Evolutionary conservation across 2,113 vertebrate species (phyloP), one percentile per base, ranked within the genome.

Genomic region (Scophthalmus maximus): DNA sequence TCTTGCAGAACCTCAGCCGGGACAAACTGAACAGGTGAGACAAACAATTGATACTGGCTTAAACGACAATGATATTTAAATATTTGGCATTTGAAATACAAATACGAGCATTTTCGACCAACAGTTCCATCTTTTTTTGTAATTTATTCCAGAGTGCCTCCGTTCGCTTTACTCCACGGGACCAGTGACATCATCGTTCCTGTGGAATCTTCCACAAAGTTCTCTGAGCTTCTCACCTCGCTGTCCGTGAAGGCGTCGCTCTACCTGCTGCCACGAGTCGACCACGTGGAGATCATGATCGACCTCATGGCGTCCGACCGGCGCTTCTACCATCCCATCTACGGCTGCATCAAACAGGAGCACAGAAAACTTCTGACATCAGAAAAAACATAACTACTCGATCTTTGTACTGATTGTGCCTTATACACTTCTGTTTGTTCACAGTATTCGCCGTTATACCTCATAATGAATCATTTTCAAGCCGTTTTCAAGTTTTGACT

Each of bases 251-350:
- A 79, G 42, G 76, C 70, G 65, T 87, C 92, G 3, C 85, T 94
- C 15, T 91, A 91, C 77, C 79, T 93, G 47, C 77, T 93, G 73
- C 92, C 91, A 1, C 73, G 68, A 47, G 65, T 93, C 10, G 65
- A 86, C 52, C 94, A 94, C 85, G 84, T 63, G 0, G 89, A 93
- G 55, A 91, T 93, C 0, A 86, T 92, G 34, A 90, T 87, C 0
- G 93, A 92, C 59, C 88, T 94, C 30, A 93, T 94, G 94, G 84
- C 60, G 8, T n/a, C 88, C 14, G 85, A 89, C 64, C 77, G 92
- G 47, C 75, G 18, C 71, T 89, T 86, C 75, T 93, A 94, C 85
- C 81, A 83, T 23, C 67, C 68, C 3, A 79, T 93, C 60, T 94
- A 86, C 78, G 84, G 79, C 76, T 92, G 87, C 23, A 81, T 94